These are phyloP conservation scores for Casuarius casuarius DNA, from an alignment of 2,113 vertebrate genomes.

Conservation along the genomic window DNA sequence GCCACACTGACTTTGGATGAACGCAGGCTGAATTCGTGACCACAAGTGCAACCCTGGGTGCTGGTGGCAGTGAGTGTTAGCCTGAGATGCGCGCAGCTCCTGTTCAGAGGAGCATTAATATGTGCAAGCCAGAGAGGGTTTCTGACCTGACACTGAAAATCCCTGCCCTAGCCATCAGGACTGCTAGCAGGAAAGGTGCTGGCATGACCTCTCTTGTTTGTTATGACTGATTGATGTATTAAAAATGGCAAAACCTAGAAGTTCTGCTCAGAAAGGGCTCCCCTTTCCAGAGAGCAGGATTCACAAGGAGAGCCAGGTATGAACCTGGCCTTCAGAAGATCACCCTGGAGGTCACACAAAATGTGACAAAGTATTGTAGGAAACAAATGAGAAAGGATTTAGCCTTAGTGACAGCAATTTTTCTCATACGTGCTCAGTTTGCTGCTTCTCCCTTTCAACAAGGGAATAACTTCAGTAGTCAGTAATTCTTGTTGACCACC, in stretches of 20 bases:
- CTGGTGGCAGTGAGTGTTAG: neutral
- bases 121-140: neutral
- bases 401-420: neutral
- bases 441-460: neutral
- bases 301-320: neutral
- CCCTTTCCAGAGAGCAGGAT: neutral
- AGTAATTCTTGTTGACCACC: neutral
- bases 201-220: neutral
- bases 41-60: neutral
- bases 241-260: neutral
- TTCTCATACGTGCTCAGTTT: neutral
- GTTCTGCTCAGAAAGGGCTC: neutral
- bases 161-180: neutral
- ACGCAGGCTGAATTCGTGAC: neutral
- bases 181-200: neutral
- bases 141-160: neutral
- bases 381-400: neutral
- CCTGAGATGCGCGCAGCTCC: neutral
- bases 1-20: constrained; percentile 3
- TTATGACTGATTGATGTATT: neutral
- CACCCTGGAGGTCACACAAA: neutral
- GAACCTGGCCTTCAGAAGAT: neutral
- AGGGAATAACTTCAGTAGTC: neutral
- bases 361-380: neutral
- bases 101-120: neutral